Conservation (phyloP, 64 coral and sea anemone genomes). For the Porites lutea region DNA sequence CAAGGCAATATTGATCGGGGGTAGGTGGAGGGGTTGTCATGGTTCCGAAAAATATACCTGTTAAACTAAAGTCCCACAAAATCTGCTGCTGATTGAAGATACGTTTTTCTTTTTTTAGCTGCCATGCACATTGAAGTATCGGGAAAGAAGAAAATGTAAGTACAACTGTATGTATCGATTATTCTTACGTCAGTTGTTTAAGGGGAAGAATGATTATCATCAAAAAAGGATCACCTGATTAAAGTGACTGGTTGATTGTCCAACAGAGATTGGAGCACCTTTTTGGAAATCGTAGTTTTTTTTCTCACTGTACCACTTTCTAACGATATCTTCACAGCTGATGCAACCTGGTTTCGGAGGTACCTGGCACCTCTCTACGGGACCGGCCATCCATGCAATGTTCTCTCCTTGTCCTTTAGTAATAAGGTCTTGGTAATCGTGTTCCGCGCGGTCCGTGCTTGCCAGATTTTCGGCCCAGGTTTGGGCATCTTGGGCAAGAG, state of each 20-base stretch:
- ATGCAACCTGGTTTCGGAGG: slow-evolving; percentile 17
- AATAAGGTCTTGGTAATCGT: slow-evolving; percentile 52
- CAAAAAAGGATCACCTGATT: slow-evolving; percentile 17
- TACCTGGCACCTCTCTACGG: slow-evolving; percentile 25
- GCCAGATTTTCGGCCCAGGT: slow-evolving; percentile 57
- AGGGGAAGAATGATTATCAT: not conserved
- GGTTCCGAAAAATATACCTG: no score
- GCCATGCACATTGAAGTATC: no score
- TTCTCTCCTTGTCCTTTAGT: slow-evolving; percentile 50
- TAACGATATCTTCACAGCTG: slow-evolving; percentile 56
- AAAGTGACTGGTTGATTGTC: slow-evolving; percentile 53
- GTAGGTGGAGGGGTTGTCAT: no score
- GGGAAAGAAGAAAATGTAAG: no score
- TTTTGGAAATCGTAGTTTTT: slow-evolving; percentile 60
- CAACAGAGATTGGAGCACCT: slow-evolving; percentile 4
- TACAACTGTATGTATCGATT: no score
- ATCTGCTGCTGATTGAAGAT: no score
- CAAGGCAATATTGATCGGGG: no score
- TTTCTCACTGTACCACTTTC: slow-evolving; percentile 56
- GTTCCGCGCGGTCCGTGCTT: slow-evolving; percentile 40
- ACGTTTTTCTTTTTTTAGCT: no score
- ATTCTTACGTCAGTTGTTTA: no score
- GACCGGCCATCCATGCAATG: slow-evolving; percentile 29
- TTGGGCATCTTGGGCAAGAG: slow-evolving; percentile 37
- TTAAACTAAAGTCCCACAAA: no score